Evolutionary conservation across 2,888 invertebrate genomes (phyloP), one percentile per base, ranked within the genome.

Genomic region (Idaea dimidiata): DNA sequence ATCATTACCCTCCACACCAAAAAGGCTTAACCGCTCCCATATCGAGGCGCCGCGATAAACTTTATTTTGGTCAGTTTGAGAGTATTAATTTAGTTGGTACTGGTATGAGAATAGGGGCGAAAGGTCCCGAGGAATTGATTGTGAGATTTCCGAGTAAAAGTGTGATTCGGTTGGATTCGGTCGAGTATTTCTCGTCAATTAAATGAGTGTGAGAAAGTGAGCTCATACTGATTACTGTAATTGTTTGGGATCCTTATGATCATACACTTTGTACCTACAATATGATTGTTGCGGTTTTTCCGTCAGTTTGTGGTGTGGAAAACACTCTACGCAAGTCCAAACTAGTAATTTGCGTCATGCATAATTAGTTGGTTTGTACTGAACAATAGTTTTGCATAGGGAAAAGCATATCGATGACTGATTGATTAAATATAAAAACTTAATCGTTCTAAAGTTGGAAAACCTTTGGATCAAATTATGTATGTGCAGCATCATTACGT

Each of bases 71-170:
- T 8, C 3, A 10, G 14, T 43, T 43, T 7, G 7, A 43, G 43
- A 43, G 43, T 43, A 43, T 43, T 14, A 6, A 14, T 43, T 43
- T 14, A 43, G 43, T 43, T 43, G 10, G 43, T 43, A 8, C 14
- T 43, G 10, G 10, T 43, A 0, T 10, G 43, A 43, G 43, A 10
- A 43, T 43, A 43, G 43, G 43, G 43, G 7, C 43, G 43, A 43
- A 43, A 10, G 43, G 43, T 43, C 43, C 43, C 43, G 8, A 6
- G 32, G 53, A 71, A 58, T 16, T 62, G 57, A 69, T 78, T 70
- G 79, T 80, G 79, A 76, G 68, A 69, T 83, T 43, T 83, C 80
- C 68, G 69, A 74, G 83, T 82, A 83, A 80, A 72, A 17, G 63
- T 71, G 66, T 62, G 67, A 72, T 69, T 72, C 71, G 77, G 69